These are phyloP conservation scores for Oophaga sylvatica DNA, from an alignment of 2,797 vertebrate species.

Conservation along the genomic window DNA sequence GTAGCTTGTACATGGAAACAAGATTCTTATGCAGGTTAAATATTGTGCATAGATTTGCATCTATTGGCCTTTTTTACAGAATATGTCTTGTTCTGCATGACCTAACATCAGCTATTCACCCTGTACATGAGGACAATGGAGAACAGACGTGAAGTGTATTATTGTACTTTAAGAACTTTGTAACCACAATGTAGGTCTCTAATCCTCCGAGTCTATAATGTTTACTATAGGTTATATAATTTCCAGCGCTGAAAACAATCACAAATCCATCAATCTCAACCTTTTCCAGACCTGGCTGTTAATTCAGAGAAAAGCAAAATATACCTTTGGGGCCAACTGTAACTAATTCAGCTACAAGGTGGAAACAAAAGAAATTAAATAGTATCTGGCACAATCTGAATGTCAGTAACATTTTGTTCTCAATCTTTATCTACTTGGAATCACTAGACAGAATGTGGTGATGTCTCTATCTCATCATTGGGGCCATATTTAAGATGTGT, in stretches of 20 bases:
- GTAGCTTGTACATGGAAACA: background rate
- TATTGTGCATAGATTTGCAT: constrained; percentile 22
- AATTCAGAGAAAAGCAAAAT: background rate
- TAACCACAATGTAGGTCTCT: background rate
- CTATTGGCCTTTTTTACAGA: constrained; percentile 7
- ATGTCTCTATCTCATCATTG: too few relatives aligned
- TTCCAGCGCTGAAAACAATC: background rate
- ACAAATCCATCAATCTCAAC: too few relatives aligned
- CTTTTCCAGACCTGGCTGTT: background rate
- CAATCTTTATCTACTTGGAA: too few relatives aligned
- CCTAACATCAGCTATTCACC: background rate
- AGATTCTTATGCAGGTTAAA: background rate
- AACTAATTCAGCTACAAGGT: background rate
- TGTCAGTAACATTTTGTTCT: background rate
- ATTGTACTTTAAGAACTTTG: background rate
- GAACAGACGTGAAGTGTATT: background rate
- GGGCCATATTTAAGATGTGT: too few relatives aligned
- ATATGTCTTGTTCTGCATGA: constrained; percentile 1
- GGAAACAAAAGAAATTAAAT: background rate
- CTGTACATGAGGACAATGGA: background rate
- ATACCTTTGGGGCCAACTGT: background rate
- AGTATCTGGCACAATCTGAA: background rate
- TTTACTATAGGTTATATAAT: background rate
- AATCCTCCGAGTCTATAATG: background rate
- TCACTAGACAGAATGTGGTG: too few relatives aligned